Evolutionary conservation across 2,888 invertebrate genomes (phyloP), one percentile per base, ranked within the genome.

Genomic region (Macrosoma leucophasiata): DNA sequence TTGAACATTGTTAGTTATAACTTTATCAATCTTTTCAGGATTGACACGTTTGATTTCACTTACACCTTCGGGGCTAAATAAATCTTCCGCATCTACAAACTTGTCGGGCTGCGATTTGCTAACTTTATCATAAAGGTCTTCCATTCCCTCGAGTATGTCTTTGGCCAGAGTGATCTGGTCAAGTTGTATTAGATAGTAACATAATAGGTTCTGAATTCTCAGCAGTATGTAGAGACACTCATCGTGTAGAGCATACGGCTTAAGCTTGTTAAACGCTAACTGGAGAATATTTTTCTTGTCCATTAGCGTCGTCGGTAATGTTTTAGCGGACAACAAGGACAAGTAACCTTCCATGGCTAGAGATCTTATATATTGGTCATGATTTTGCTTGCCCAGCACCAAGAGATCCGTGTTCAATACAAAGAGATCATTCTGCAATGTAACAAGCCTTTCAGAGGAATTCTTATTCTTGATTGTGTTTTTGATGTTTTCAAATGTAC

Each of bases 1-100:
- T 50, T 88, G 88, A 31, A 88, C 69, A 50, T 89, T 89, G 50
- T 87, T 89, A 1, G 88, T 86, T 18, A 86, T 77, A 2, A 89
- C 64, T 51, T 86, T 86, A 45, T 87, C 86, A 11, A 89, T 72
- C 58, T 87, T 87, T 29, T 73, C 73, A 2, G 76, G 77, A 41
- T 71, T 72, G 4, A 81, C 68, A 19, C 68, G 60, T 29, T 69
- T 72, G 20, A 78, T 64, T 3, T 67, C 66, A 1, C 39, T 20
- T 7, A 76, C 39, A 4, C 62, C 41, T 37, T 75, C 72, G 1
- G 64, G 39, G 2, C 68, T 64, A 54, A 88, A 88, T 19, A 89
- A 56, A 46, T 88, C 86, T 55, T 88, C 88, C 2, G 87, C 75
- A 33, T 86, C 84, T 10, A 85, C 50, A 47, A 62, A 76, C 27